Evolutionary conservation across 2,888 invertebrate genomes (phyloP).

Genomic region (Pristionchus japonicus): DNA sequence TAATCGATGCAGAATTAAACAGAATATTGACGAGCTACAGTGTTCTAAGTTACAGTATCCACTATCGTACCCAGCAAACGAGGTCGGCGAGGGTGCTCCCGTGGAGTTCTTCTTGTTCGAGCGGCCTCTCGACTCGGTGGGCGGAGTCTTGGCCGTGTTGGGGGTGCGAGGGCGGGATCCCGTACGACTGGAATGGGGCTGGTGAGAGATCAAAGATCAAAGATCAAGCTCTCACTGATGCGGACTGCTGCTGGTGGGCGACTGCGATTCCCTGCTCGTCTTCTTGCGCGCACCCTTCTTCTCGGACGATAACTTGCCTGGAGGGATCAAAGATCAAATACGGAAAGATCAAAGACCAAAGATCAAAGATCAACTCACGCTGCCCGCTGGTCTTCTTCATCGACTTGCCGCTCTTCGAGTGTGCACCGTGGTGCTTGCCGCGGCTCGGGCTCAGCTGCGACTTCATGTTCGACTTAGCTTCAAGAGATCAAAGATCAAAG

Average conservation of each 20-base stretch:
- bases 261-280: background rate
- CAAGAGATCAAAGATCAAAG: constrained; percentile 4
- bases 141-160: too few species aligned
- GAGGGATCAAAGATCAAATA: background rate
- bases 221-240: background rate
- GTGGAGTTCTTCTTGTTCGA: too few species aligned
- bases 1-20: too few species aligned
- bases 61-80: too few species aligned
- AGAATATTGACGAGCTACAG: too few species aligned
- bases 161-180: too few species aligned
- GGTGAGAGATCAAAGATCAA: constrained; percentile 1
- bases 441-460: background rate
- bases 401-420: background rate
- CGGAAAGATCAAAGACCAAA: background rate
- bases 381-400: background rate
- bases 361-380: background rate
- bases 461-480: background rate
- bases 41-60: too few species aligned
- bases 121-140: too few species aligned
- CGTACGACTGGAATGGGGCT: too few species aligned
- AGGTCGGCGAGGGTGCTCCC: too few species aligned
- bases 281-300: background rate
- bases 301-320: background rate
- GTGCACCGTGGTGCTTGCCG: background rate
- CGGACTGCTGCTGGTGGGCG: too few species aligned